Base-by-base conservation (phyloP, 2,888 invertebrate species). In the Mesorhabditis spiculigera region DNA sequence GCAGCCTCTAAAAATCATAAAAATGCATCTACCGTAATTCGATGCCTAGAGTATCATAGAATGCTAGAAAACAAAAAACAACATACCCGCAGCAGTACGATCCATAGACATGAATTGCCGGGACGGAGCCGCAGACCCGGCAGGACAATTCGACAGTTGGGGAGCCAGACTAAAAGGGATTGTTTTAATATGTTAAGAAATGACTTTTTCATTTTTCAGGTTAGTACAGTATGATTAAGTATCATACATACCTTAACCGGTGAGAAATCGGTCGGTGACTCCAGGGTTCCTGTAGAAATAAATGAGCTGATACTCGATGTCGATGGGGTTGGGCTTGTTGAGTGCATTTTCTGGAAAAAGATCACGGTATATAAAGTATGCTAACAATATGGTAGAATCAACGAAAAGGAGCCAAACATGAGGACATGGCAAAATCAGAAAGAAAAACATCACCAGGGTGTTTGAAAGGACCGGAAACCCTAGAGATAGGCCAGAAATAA, bases 91-190 rank as follows among this genome's bases (percentile, higher is more conserved):
- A 50, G 58, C 58, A 50, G n/a, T 50, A 50, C 58, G 58, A 50
- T 50, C 58, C 58, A 50, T 50, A 50, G 1, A 50, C 58, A 3
- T 50, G 58, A 50, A 50, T 50, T 10, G 58, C 58, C 10, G 58
- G 58, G 10, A 50, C 58, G 58, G 58, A 10, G 58, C 58, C 58
- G 58, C 58, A 50, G n/a, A 50, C 58, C 58, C 58, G 58, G n/a
- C 58, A 50, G 10, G 58, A 50, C 58, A 50, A 50, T n/a, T 50
- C 58, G 28, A 28, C 28, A 28, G 28, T 28, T 1, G 28, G 28
- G 28, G 28, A 28, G 28, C 28, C 28, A 28, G 28, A 28, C 28
- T 28, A 28, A 28, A 28, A 3, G 3, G 28, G 28, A 28, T 28
- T 28, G 28, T 28, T 28, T 28, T 28, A 28, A 28, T 28, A 1